Evolutionary conservation across 2,797 vertebrate species (phyloP).

Genomic region (Esox masquinongy): DNA sequence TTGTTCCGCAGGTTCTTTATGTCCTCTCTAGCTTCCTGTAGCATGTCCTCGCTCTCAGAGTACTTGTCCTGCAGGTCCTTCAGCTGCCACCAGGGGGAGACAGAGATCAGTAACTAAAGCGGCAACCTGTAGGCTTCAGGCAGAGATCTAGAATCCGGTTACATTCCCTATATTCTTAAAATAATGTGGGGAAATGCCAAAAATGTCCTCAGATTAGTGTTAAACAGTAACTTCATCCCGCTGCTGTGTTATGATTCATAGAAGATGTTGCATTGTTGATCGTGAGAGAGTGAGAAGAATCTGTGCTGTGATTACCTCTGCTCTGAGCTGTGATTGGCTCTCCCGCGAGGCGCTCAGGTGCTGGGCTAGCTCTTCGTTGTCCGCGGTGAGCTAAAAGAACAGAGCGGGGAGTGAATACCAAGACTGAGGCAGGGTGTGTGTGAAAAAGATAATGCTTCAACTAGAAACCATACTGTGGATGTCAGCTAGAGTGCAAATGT

Average conservation of each 20-base stretch:
- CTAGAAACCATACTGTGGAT: not conserved
- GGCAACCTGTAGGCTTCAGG: not conserved
- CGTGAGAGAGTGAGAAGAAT: not conserved
- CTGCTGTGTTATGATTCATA: not conserved
- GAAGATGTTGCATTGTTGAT: not conserved
- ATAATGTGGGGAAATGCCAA: not conserved
- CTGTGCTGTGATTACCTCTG: constrained; percentile 87
- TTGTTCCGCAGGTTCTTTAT: constrained; percentile 83
- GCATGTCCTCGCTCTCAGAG: constrained; percentile 80
- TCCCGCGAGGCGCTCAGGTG: constrained; percentile 78
- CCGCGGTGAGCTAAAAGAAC: constrained; percentile 68
- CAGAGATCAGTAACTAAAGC: constrained; percentile 15
- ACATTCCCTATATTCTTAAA: not conserved
- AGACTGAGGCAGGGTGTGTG: not conserved
- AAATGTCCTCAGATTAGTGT: not conserved
- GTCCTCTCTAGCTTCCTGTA: constrained; percentile 83
- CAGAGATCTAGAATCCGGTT: not conserved
- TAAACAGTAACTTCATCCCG: not conserved
- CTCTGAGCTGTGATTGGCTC: constrained; percentile 72
- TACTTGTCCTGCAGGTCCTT: constrained; percentile 85
- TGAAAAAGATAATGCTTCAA: too few relatives aligned
- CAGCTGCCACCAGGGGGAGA: constrained; percentile 69
- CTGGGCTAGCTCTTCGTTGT: constrained; percentile 87
- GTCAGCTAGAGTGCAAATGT: not conserved
- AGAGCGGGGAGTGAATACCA: not conserved